A percentile compares a stretch with the other conserved stretches of the same genome.
phyloP scores from a whole-genome alignment of 2,797 vertebrate species.

The Hylomyscus alleni region DNA sequence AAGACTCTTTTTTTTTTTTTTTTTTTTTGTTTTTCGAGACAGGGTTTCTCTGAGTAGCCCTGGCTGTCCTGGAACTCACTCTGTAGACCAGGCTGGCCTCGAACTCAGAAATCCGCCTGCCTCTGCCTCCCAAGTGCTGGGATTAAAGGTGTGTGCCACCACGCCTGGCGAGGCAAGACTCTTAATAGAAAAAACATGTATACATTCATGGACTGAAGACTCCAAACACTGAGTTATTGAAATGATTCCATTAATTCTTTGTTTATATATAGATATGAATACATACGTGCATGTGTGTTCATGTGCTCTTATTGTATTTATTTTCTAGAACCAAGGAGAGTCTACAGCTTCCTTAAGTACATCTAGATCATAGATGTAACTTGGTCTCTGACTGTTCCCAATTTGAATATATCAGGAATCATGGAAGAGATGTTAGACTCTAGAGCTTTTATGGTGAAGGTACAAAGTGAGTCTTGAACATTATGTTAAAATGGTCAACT shows the following conservation, averaged over 20 bases:
- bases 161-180: not conserved
- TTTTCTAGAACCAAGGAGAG: not conserved
- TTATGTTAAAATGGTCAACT: not conserved
- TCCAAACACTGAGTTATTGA: not conserved
- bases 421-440: not conserved
- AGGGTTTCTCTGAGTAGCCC: no score
- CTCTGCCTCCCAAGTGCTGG: no score
- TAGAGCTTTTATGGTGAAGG: not conserved
- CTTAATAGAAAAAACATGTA: not conserved
- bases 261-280: not conserved
- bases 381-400: not conserved
- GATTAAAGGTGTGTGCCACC: no score
- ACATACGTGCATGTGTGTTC: not conserved
- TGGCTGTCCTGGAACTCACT: no score
- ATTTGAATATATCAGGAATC: not conserved
- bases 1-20: no score
- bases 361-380: not conserved
- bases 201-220: not conserved
- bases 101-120: no score
- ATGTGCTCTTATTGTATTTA: not conserved
- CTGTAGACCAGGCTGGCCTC: no score
- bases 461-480: not conserved
- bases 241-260: slow-evolving; percentile 2
- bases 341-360: not conserved
- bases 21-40: no score